Evolutionary conservation across 2,113 vertebrate species (phyloP).

Genomic region (Pachycephala philippinensis): DNA sequence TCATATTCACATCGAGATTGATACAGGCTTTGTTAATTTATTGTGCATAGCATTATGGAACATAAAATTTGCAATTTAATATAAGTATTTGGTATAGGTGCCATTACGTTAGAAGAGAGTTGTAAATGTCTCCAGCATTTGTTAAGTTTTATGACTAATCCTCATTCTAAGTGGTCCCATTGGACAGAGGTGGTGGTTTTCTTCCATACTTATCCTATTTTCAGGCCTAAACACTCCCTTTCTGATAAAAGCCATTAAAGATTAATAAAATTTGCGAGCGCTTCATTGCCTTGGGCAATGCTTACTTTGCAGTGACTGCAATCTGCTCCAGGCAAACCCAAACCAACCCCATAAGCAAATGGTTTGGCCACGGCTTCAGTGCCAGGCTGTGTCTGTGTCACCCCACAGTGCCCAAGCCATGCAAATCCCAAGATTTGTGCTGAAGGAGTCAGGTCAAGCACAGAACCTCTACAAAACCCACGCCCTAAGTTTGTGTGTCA

Average conservation of each 20-base stretch:
- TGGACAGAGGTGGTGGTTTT: conserved; percentile 30
- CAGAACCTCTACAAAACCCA: not conserved
- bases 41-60: conserved; percentile 66
- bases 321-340: not conserved
- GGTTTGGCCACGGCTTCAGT: rapidly evolving
- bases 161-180: conserved; percentile 44
- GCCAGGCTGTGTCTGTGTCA: not conserved
- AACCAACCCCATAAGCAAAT: not conserved
- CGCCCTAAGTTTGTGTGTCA: rapidly evolving
- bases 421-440: not conserved
- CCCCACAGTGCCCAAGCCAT: not conserved
- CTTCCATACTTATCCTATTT: not conserved
- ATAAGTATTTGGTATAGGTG: conserved; percentile 60
- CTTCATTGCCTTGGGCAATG: not conserved
- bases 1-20: conserved; percentile 61
- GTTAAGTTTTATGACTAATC: conserved; percentile 68
- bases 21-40: conserved; percentile 66
- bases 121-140: conserved; percentile 72
- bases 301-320: not conserved
- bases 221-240: not conserved
- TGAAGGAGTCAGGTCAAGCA: not conserved
- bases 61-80: conserved; percentile 72
- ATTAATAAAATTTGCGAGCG: not conserved
- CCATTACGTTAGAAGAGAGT: conserved; percentile 54
- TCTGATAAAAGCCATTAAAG: not conserved